Evolutionary conservation across 2,888 invertebrate genomes (phyloP), one percentile per base, ranked within the genome.

Genomic region (Ectemnius continuus): DNA sequence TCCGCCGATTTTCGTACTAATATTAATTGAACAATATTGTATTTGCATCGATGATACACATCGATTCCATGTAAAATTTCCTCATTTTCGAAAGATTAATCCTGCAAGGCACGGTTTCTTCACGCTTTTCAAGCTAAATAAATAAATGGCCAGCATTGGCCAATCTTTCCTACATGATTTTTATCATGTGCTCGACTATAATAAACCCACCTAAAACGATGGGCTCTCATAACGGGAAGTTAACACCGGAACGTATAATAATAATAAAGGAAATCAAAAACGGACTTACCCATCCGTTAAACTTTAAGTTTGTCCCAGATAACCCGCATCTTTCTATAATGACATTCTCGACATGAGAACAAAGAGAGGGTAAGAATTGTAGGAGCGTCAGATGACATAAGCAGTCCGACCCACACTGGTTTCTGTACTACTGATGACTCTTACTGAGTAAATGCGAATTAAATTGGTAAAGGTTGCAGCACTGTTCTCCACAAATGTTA

Each of bases 401-500:
- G 52, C 52, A 52, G 16, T 52, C 52, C 52, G 52, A 52, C n/a
- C 52, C 52, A 52, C 52, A 16, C 52, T 16, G 52, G 16, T 11
- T 16, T 16, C 14, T 16, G 16, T 52, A 67, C 81, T 86, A 91
- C 79, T 97, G 97, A 92, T 97, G 97, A 91, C 97, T 97, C 92
- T 97, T 97, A 92, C 97, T 97, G 84, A 98, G 93, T 90, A 98
- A 93, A 93, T 98, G 98, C 85, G 97, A 97, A 93, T 98, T 98
- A 93, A 99, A 99, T 91, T 98, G 98, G 92, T 98, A 98, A 68
- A 98, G 96, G 90, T 98, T 97, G 91, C 95, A 96, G 91, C 97
- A 97, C 90, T 96, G 96, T 91, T 97, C 97, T 62, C 98, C 98
- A 91, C 99, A 99, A 85, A 99, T 97, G 92, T 99, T 99, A 92